Evolutionary conservation across 2,888 invertebrate genomes (phyloP).

Genomic region (Microdon myrmicae): DNA sequence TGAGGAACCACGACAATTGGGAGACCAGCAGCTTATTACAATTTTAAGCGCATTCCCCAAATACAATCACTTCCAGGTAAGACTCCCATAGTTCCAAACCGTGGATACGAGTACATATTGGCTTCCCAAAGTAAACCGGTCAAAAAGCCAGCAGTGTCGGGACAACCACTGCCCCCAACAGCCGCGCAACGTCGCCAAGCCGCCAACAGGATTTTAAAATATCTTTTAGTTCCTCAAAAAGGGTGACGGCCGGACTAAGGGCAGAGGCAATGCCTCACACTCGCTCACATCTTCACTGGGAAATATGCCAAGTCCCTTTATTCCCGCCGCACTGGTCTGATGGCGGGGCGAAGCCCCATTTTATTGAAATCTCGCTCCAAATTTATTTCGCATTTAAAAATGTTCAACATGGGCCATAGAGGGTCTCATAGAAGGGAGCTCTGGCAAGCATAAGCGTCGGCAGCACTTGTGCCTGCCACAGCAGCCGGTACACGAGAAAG

Average conservation of each 20-base stretch:
- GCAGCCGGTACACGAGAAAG: slow-evolving; percentile 50
- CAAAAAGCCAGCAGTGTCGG: slow-evolving; percentile 27
- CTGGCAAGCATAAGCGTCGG: slow-evolving; percentile 17
- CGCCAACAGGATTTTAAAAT: slow-evolving; percentile 45
- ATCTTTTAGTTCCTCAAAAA: slow-evolving; percentile 32
- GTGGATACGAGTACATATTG: slow-evolving; percentile 11
- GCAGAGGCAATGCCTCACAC: slow-evolving; percentile 1
- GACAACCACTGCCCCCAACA: slow-evolving; percentile 15
- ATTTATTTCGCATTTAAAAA: slow-evolving; percentile 47
- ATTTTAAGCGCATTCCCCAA: slow-evolving; percentile 52
- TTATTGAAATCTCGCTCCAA: slow-evolving; percentile 53
- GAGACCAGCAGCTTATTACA: slow-evolving; percentile 47
- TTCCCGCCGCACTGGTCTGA: too few relatives aligned
- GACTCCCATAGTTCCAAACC: slow-evolving; percentile 17
- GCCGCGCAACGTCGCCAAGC: slow-evolving; percentile 12
- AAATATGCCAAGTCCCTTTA: too few relatives aligned
- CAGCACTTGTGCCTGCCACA: slow-evolving; percentile 34
- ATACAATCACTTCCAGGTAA: slow-evolving; percentile 51
- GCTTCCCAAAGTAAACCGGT: neutral
- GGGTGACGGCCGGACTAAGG: slow-evolving; percentile 17
- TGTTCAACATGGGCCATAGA: slow-evolving; percentile 3
- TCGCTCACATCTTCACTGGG: slow-evolving; percentile 22
- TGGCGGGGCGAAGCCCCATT: slow-evolving; percentile 3
- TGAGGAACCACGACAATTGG: slow-evolving; percentile 28
- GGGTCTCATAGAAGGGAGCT: slow-evolving; percentile 1